phyloP scores from a whole-genome alignment of 2,888 invertebrate species.

The Macrosoma leucophasiata region DNA sequence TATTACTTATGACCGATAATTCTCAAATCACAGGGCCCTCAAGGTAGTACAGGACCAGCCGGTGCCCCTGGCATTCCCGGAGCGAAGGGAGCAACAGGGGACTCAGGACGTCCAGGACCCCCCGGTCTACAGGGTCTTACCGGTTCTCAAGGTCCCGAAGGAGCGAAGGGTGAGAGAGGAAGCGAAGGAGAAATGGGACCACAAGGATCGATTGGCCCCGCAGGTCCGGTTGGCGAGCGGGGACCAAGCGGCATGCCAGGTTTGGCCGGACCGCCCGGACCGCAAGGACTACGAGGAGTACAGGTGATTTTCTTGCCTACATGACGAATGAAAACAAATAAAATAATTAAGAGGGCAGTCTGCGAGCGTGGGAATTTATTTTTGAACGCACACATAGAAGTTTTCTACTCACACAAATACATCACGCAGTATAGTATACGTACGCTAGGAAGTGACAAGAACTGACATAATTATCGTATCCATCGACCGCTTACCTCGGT shows the following conservation, averaged over 20 bases:
- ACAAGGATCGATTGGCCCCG: slow-evolving; percentile 81
- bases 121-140: slow-evolving; percentile 81
- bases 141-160: slow-evolving; percentile 83
- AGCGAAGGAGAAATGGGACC: slow-evolving; percentile 81
- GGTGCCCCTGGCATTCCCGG: slow-evolving; percentile 82
- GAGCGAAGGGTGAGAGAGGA: slow-evolving; percentile 84
- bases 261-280: slow-evolving; percentile 78
- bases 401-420: too few species aligned
- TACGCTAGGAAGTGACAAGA: too few species aligned
- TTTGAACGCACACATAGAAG: too few species aligned
- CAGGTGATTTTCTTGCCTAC: too few species aligned
- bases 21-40: slow-evolving; percentile 75
- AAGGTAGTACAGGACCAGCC: slow-evolving; percentile 80
- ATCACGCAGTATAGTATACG: too few species aligned
- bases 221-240: slow-evolving; percentile 81
- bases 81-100: slow-evolving; percentile 82
- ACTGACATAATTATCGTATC: too few species aligned
- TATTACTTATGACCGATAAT: too few species aligned
- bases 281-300: slow-evolving; percentile 78
- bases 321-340: too few species aligned
- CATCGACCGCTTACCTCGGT: too few species aligned
- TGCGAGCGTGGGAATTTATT: too few species aligned
- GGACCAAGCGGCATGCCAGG: slow-evolving; percentile 79
- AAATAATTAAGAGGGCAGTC: too few species aligned
- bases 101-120: slow-evolving; percentile 80